Evolutionary conservation across 1,140 invertebrate species (phyloP).

Genomic region (Sinonovacula constricta): DNA sequence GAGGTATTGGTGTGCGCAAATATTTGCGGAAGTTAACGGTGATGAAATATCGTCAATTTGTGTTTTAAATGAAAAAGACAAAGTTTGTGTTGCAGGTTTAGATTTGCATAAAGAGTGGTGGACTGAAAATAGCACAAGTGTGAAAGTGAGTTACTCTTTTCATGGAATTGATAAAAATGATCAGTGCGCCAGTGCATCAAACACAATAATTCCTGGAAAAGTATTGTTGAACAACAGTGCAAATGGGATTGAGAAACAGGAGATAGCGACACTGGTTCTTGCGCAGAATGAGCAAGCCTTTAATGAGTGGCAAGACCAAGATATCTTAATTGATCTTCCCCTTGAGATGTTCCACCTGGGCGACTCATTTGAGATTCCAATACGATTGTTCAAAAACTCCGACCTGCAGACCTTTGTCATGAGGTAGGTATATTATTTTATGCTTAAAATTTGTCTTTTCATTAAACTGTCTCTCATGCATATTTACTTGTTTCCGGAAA

Average conservation of each 20-base stretch:
- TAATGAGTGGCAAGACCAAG: constrained; percentile 51
- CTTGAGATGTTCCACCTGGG: constrained; percentile 41
- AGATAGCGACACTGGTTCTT: constrained; percentile 36
- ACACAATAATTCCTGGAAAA: constrained; percentile 35
- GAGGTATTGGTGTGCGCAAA: constrained; percentile 41
- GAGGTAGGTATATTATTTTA: constrained; percentile 22
- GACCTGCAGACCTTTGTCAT: constrained; percentile 48
- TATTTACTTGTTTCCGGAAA: too few species aligned
- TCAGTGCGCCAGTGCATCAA: constrained; percentile 47
- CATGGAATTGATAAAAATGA: constrained; percentile 25
- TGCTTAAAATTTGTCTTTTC: too few species aligned
- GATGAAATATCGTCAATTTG: constrained; percentile 42
- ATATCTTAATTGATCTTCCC: constrained; percentile 48
- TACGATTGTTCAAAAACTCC: constrained; percentile 37
- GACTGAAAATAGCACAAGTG: constrained; percentile 31
- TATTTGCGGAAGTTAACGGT: constrained; percentile 23
- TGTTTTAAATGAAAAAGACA: constrained; percentile 37
- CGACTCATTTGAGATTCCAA: constrained; percentile 48
- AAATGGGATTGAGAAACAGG: constrained; percentile 25
- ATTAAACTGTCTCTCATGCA: too few species aligned
- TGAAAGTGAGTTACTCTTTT: constrained; percentile 49
- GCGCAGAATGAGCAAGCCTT: constrained; percentile 41
- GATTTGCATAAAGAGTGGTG: constrained; percentile 51
- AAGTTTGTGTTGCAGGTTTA: constrained; percentile 47
- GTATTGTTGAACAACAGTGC: constrained; percentile 34